Evolutionary conservation across 92 coral and sea anemone species (phyloP).

Genomic region (Bergia puertoricense): DNA sequence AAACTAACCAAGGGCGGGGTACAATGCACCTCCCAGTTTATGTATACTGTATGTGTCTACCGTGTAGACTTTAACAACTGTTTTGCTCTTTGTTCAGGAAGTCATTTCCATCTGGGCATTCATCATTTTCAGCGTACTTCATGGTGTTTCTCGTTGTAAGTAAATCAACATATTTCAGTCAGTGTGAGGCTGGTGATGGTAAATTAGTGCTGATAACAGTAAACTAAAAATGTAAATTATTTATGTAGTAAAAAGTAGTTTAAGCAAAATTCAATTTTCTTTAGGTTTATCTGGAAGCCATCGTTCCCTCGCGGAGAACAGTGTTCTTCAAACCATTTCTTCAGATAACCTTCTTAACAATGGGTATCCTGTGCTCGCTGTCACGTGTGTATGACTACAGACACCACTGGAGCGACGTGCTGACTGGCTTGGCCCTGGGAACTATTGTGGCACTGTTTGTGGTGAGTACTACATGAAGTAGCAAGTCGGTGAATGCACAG

Average conservation of each 20-base stretch:
- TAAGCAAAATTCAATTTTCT: not conserved
- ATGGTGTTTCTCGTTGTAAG: conserved; percentile 91
- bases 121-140: conserved; percentile 89
- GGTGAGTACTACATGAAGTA: conserved; percentile 51
- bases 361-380: conserved; percentile 84
- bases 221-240: not conserved
- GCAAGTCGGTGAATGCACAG: no score
- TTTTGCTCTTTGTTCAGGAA: conserved; percentile 48
- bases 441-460: conserved; percentile 83
- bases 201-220: not conserved
- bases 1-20: no score
- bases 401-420: conserved; percentile 98
- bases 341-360: conserved; percentile 66
- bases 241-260: not conserved
- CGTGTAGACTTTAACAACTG: not conserved
- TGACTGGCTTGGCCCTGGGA: conserved; percentile 83
- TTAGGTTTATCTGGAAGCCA: conserved; percentile 79
- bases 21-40: no score
- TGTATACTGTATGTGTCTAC: no score
- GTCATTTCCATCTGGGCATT: conserved; percentile 91
- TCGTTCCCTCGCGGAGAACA: conserved; percentile 76
- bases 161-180: conserved; percentile 7
- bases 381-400: conserved; percentile 91
- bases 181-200: not conserved
- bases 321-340: conserved; percentile 79